phyloP scores from a whole-genome alignment of 2,888 invertebrate species.

The Drosophila putrida region DNA sequence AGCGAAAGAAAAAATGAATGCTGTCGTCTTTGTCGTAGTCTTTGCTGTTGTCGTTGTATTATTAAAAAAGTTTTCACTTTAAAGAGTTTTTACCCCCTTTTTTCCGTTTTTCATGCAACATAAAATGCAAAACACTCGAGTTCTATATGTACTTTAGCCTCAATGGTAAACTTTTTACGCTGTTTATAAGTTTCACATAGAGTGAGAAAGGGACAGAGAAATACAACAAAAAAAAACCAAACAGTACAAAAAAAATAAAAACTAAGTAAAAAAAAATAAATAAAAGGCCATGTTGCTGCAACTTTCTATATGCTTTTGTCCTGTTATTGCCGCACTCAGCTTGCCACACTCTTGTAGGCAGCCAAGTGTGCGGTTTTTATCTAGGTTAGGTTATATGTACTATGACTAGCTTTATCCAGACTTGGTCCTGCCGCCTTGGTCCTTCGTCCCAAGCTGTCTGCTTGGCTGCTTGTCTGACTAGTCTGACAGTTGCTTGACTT shows the following conservation, averaged over 20 bases:
- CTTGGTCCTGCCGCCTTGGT: conserved; percentile 14
- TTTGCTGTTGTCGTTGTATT: conserved; percentile 63
- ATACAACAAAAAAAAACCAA: not conserved
- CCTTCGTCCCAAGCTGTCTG: conserved; percentile 7
- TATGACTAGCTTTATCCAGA: conserved; percentile 40
- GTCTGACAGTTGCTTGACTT: conserved; percentile 54
- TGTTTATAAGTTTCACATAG: conserved; percentile 71
- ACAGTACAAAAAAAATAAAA: too few species aligned
- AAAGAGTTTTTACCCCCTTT: conserved; percentile 54
- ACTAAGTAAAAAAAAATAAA: conserved; percentile 7
- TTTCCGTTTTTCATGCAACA: conserved; percentile 61
- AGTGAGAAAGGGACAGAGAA: conserved; percentile 19
- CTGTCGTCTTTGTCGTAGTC: conserved; percentile 39
- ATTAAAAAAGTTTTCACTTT: conserved; percentile 76
- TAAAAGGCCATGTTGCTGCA: conserved; percentile 55
- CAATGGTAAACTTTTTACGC: conserved; percentile 74
- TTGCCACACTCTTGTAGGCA: conserved; percentile 50
- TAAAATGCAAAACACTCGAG: conserved; percentile 76
- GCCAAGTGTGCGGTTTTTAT: conserved; percentile 76
- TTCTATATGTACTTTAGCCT: conserved; percentile 68
- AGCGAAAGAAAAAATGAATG: conserved; percentile 9
- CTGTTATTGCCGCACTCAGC: conserved; percentile 51
- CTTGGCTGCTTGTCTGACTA: conserved; percentile 32
- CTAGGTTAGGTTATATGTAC: conserved; percentile 61
- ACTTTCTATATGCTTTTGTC: conserved; percentile 64